Evolutionary conservation across 2,113 vertebrate genomes (phyloP), one percentile per base, ranked within the genome.

Genomic region (Accipiter cooperii): DNA sequence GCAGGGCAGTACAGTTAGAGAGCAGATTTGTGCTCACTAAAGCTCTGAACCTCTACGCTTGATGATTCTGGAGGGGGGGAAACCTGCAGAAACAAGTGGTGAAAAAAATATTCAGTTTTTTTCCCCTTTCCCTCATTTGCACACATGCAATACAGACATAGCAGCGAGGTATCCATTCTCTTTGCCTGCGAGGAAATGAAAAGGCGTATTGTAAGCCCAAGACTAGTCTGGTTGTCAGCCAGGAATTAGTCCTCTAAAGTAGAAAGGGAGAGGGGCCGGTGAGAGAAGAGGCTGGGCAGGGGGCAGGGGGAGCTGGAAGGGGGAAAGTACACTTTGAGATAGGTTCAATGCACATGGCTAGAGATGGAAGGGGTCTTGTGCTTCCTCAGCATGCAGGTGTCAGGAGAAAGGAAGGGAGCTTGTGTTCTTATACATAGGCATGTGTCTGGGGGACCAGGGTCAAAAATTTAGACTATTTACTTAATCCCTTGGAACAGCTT

Each of bases 391-490:
- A 15, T 77, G 97, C 90, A 97, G 97, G 97, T 89, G 96, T 86
- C 14, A 3, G 93, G 84, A 95, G 77, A 79, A 60, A 89, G 94
- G 97, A 79, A 95, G 90, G 94, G 90, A 84, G 84, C 54, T 74
- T 95, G 96, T 97, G 96, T 96, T 98, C 97, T 95, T 95, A 86
- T 65, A 79, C 84, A 83, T 5, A 38, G 86, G 93, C 95, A 94
- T 89, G 81, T 97, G 98, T 81, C 63, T 91, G 66, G 95, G 90
- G 95, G 96, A 97, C 96, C 96, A 95, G 96, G 97, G 97, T 97
- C 97, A 98, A 97, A 98, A 97, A 97, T 97, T 95, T 95, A 97
- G 98, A 97, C 96, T 98, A 97, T 98, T 98, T 97, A 95, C 96
- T 98, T 98, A 98, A 98, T 98, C 98, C 97, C 90, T 95, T 96